Evolutionary conservation across 2,888 invertebrate species (phyloP), one percentile per base, ranked within the genome.

Genomic region (Autographa gamma): DNA sequence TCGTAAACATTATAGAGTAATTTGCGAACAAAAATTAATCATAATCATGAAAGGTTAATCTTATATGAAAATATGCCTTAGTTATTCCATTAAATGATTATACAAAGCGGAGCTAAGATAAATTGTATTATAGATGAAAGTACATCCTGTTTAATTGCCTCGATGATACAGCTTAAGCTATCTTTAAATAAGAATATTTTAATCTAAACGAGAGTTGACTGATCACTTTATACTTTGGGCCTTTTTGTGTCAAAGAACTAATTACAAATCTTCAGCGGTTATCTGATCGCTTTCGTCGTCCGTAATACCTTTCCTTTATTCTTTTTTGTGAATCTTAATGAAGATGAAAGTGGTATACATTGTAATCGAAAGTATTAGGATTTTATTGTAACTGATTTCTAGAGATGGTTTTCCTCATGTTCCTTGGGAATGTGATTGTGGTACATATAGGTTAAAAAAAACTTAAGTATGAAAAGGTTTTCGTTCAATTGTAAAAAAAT

Each of bases 261-360:
- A 84, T 85, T 84, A 79, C 65, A 77, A 83, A 82, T 82, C 76
- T 76, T 72, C 73, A 70, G 65, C 58, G 41, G 83, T 73, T 79
- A 82, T 82, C 81, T 81, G 72, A 76, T 74, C 73, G 77, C 84
- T 85, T 83, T 84, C 81, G 85, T 83, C 77, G 67, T 72, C 63
- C 60, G 64, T 62, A 60, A 60, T 52, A 16, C 63, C 16, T 41
- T 70, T 63, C 69, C 25, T 63, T 78, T 60, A 19, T 66, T 52
- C 61, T 58, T 78, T 63, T 77, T 75, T 78, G n/a, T 71, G 32
- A 71, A 73, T 71, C 61, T 43, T 67, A 79, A 78, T 76, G 80
- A 83, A 83, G 77, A 82, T 83, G 84, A 85, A 84, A 84, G 84
- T 83, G 75, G 71, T 70, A 74, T 66, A 82, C 59, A 70, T 76